Percentiles rank a stretch among this genome's conserved stretches.
These are phyloP conservation scores for Tapirus indicus DNA, from an alignment of 2,797 vertebrate species.

Conservation along the genomic window DNA sequence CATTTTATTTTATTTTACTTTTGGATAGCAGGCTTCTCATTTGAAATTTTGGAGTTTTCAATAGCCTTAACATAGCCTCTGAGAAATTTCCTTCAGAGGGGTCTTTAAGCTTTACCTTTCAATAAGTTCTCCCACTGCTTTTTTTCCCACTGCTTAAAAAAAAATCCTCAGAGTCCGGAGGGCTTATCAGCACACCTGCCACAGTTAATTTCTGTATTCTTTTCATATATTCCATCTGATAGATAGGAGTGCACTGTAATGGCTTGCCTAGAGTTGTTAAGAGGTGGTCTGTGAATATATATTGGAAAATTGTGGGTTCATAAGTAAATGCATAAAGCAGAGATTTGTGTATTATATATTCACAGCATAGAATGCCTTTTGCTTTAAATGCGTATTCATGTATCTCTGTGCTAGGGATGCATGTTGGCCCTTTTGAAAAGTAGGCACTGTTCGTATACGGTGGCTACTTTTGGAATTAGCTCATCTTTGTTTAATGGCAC, in stretches of 20 bases:
- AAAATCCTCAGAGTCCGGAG: conserved; percentile 53
- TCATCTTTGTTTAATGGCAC: conserved; percentile 58
- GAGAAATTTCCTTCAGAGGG: conserved; percentile 44
- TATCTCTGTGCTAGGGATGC: conserved; percentile 71
- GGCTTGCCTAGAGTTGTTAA: conserved; percentile 81
- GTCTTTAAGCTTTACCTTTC: conserved; percentile 34
- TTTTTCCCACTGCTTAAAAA: not conserved
- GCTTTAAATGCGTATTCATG: conserved; percentile 82
- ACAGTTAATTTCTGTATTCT: conserved; percentile 75
- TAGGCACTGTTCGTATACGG: conserved; percentile 72
- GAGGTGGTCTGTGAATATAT: conserved; percentile 84
- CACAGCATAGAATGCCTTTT: conserved; percentile 79
- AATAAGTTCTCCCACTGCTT: conserved; percentile 15
- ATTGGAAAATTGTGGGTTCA: conserved; percentile 77
- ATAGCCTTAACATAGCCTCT: conserved; percentile 14
- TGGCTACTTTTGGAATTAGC: conserved; percentile 79
- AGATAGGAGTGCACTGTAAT: conserved; percentile 72
- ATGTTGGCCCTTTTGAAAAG: conserved; percentile 76
- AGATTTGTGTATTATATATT: conserved; percentile 74
- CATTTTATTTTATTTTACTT: conserved; percentile 48
- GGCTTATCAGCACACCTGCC: conserved; percentile 80
- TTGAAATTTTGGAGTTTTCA: conserved; percentile 52
- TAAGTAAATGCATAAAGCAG: conserved; percentile 82
- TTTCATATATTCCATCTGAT: conserved; percentile 74
- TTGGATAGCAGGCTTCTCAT: conserved; percentile 44